Percentiles rank a stretch among this genome's conserved stretches.
phyloP scores from a whole-genome alignment of 1,140 invertebrate species.

The Lepidurus arcticus region DNA sequence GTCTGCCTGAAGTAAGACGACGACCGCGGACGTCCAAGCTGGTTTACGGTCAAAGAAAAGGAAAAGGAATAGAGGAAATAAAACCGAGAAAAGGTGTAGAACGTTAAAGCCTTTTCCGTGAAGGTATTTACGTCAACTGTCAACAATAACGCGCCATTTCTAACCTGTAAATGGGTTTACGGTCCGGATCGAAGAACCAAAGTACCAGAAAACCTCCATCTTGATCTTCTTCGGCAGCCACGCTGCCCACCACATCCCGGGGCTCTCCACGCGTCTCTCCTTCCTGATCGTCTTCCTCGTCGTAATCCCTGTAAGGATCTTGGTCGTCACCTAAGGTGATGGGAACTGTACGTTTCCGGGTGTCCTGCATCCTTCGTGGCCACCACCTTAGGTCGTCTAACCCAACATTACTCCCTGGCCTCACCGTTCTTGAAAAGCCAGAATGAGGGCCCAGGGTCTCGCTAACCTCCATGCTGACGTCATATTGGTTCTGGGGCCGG shows the following conservation, averaged over 20 bases:
- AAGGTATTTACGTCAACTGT: neutral
- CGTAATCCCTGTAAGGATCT: neutral
- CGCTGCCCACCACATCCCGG: neutral
- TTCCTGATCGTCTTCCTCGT: neutral
- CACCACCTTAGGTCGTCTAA: neutral
- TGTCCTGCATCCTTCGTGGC: neutral
- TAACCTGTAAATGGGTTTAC: slow-evolving; percentile 36
- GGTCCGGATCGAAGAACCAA: slow-evolving; percentile 33
- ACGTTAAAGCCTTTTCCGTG: slow-evolving; percentile 7
- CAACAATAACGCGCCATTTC: slow-evolving; percentile 23
- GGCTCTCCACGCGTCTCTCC: neutral
- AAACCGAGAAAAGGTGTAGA: neutral
- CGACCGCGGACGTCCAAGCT: slow-evolving; percentile 76
- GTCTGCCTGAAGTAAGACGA: slow-evolving; percentile 60
- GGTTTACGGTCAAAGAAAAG: slow-evolving; percentile 42
- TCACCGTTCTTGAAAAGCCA: slow-evolving; percentile 9
- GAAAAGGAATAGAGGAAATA: slow-evolving; percentile 37
- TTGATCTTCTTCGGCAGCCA: neutral
- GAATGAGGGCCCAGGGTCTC: neutral
- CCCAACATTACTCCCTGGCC: neutral
- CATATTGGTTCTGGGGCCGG: neutral
- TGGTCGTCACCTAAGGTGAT: neutral
- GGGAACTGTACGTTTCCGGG: neutral
- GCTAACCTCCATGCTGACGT: neutral
- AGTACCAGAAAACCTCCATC: slow-evolving; percentile 31